Evolutionary conservation across 2,888 invertebrate genomes (phyloP), one percentile per base, ranked within the genome.

Genomic region (Athetis lepigone): DNA sequence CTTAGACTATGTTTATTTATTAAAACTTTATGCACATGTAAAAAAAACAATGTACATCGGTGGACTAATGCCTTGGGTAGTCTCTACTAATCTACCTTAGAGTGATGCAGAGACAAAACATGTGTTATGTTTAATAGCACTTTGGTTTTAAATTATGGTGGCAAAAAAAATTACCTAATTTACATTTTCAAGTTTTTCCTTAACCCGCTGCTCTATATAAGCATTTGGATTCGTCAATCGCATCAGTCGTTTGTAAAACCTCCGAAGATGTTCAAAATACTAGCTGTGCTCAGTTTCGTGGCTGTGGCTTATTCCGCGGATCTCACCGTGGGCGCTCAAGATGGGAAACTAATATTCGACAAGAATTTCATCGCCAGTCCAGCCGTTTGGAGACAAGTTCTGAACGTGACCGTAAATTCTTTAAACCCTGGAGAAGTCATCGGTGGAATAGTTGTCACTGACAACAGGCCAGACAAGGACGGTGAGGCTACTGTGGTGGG

Each of bases 391-490:
- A 85, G 81, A 65, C 92, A 90, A 75, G 69, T 55, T 0, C 81
- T 89, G 56, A 90, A 87, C 40, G 62, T 93, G 0, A 90, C 91
- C 1, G 80, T 94, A 7, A 86, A 85, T 46, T 84, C 88, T 1
- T 84, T 85, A 1, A 64, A 64, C 37, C 82, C 85, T 3, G 80
- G 81, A 21, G 90, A 92, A 77, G 79, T 90, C 19, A 94, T 95
- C 47, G 89, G 87, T 43, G 75, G 81, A 40, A 80, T 94, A 7
- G 77, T 85, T 23, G 80, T 94, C 7, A 90, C 83, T 33, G 94
- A 95, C 59, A 74, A 86, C 40, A 87, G 94, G 52, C 84, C 88
- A 33, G 88, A 89, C 40, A 94, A 94, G 75, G 90, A 94, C 56
- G 94, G 94, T 21, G 90, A 91, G 64, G 93, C 83, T 0, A 80